Base-by-base conservation (phyloP, 1,140 invertebrate species). In the Drosophila truncata region DNA sequence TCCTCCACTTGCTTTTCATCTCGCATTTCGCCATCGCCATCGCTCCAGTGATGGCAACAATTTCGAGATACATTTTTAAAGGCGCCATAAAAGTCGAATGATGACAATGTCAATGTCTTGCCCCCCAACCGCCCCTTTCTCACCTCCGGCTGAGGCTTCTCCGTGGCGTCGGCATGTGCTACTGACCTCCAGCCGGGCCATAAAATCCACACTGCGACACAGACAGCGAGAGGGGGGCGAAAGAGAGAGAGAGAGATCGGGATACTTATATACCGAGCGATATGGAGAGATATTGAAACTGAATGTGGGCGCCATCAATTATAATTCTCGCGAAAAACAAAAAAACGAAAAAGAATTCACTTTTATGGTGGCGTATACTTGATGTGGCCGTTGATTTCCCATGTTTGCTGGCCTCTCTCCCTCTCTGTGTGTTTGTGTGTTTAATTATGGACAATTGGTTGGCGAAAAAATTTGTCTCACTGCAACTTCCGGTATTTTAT, bases 21-120 rank as follows among this genome's bases (percentile, higher is more conserved):
- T 76, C 52, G 61, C 61, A 60, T 65, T 79, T 63, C 63, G 83
- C 60, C 70, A 54, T 61, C 78, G 20, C 50, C 50, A 77, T 80
- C 66, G 71, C 52, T 52, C 57, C 49, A 67, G 55, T 14, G 74
- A 67, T 55, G 54, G 65, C 66, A 72, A 71, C 69, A 71, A 71
- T 85, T 81, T 78, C 67, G 72, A 83, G 66, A 88, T 88, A 88
- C 67, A 83, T 84, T 88, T 90, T 90, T 90, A 90, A 72, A 90
- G 85, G 82, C 85, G 85, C 85, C 85, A 90, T 90, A 90, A 90
- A 90, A 90, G 85, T 90, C 81, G 80, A 90, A 78, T 85, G 77
- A 91, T 90, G 85, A 90, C 85, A 90, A 90, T 90, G 85, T 90
- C 86, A 90, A 90, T 90, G 85, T 84, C 85, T 87, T 64, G 67